Conservation (phyloP, 2,797 vertebrate genomes). For the Telmatherina bonti region DNA sequence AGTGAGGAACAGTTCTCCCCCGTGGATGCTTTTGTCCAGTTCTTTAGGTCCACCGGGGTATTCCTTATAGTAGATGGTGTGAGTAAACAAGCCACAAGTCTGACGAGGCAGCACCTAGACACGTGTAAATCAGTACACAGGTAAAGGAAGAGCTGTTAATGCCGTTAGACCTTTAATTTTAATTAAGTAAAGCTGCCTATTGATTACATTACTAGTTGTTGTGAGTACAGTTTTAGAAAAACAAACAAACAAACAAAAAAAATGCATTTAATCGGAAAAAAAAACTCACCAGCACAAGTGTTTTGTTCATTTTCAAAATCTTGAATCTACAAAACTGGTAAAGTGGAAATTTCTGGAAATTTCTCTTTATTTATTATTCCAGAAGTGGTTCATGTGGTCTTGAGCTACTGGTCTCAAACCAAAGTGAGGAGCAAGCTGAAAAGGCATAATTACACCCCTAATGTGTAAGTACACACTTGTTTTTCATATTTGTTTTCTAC, state of each 20-base stretch:
- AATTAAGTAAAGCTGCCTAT: too few species aligned
- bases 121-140: slow-evolving; percentile 15
- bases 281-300: too few species aligned
- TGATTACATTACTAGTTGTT: background rate
- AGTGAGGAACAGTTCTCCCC: slow-evolving; percentile 97
- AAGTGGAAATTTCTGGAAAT: too few species aligned
- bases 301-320: background rate
- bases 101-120: slow-evolving; percentile 95
- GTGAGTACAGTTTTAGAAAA: too few species aligned
- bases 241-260: too few species aligned
- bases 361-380: background rate
- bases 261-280: too few species aligned
- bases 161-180: background rate
- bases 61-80: slow-evolving; percentile 99
- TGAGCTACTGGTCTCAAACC: background rate
- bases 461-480: background rate
- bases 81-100: slow-evolving; percentile 97
- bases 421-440: background rate
- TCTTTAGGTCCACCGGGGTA: slow-evolving; percentile 96
- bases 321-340: background rate
- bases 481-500: slow-evolving; percentile 18
- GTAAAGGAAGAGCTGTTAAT: slow-evolving; percentile 1
- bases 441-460: background rate
- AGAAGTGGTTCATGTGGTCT: background rate
- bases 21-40: slow-evolving; percentile 95